A percentile compares a stretch with the other conserved stretches of the same genome.
Evolutionary conservation across 2,113 vertebrate species (phyloP).

Genomic region (Amblyopsis rosae): DNA sequence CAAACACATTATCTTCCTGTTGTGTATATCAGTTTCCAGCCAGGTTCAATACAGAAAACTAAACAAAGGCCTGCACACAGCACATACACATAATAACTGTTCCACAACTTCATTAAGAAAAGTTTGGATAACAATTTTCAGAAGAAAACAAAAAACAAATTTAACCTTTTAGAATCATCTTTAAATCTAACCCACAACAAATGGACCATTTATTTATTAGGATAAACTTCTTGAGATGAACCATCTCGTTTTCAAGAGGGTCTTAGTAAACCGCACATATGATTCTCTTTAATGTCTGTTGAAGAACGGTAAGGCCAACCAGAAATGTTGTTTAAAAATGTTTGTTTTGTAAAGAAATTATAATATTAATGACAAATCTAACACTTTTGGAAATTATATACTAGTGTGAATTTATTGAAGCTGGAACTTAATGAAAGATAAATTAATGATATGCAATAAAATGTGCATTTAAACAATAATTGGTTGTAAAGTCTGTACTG

Average conservation of each 20-base stretch:
- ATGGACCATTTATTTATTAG: background rate
- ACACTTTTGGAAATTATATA: constrained; percentile 62
- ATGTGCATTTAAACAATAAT: constrained; percentile 73
- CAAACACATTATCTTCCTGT: constrained; percentile 22
- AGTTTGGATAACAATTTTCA: too few species aligned
- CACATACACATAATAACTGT: constrained; percentile 27
- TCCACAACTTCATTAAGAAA: constrained; percentile 29
- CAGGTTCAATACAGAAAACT: constrained; percentile 4
- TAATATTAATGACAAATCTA: constrained; percentile 64
- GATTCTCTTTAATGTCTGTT: constrained; percentile 51
- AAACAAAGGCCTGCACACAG: constrained; percentile 10
- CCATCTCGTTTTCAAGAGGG: too few species aligned
- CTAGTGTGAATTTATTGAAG: constrained; percentile 66
- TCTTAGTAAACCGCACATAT: constrained; percentile 39
- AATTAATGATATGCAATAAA: constrained; percentile 78
- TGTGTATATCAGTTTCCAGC: constrained; percentile 3
- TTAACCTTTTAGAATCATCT: too few species aligned
- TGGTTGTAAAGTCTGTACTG: constrained; percentile 82
- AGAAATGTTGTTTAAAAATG: constrained; percentile 67
- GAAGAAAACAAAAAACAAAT: too few species aligned
- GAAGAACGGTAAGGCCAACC: constrained; percentile 48
- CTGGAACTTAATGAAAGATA: constrained; percentile 63
- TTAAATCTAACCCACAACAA: too few species aligned
- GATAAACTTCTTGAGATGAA: constrained; percentile 11
- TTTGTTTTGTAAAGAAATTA: constrained; percentile 73